phyloP scores from a whole-genome alignment of 2,888 invertebrate genomes.

The Acholoe squamosa region DNA sequence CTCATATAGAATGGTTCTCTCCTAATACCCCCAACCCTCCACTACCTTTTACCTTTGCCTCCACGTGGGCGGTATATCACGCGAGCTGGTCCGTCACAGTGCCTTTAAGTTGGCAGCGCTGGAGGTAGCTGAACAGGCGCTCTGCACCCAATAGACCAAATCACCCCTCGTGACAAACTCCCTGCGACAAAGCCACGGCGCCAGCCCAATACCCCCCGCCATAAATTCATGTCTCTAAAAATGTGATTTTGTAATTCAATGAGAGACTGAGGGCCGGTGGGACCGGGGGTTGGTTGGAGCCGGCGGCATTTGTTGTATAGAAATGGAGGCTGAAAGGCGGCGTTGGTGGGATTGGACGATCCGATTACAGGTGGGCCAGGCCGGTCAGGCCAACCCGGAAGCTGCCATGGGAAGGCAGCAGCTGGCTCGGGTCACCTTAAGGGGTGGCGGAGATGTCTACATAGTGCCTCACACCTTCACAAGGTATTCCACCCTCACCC shows the following conservation, averaged over 20 bases:
- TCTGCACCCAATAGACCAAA: not conserved
- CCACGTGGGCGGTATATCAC: too few species aligned
- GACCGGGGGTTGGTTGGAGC: not conserved
- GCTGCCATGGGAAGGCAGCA: not conserved
- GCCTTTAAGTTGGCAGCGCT: too few species aligned
- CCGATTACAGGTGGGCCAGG: not conserved
- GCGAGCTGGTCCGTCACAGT: too few species aligned
- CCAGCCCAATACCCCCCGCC: not conserved
- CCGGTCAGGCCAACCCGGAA: not conserved
- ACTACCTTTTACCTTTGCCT: not conserved
- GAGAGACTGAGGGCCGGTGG: not conserved
- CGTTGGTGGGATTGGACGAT: not conserved
- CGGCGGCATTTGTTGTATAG: not conserved
- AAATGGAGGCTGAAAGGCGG: not conserved
- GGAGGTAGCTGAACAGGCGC: too few species aligned
- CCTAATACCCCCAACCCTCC: not conserved
- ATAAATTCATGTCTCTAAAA: not conserved
- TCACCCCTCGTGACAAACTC: not conserved
- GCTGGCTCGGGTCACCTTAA: not conserved
- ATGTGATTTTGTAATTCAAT: conserved; percentile 21
- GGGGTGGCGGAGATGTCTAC: not conserved
- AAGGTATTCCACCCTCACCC: too few species aligned
- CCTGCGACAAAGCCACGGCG: not conserved
- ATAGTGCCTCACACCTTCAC: too few species aligned
- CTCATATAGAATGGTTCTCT: not conserved